These are phyloP conservation scores for Drosophila quadrilineata DNA, from an alignment of 1,140 invertebrate genomes.

Conservation along the genomic window DNA sequence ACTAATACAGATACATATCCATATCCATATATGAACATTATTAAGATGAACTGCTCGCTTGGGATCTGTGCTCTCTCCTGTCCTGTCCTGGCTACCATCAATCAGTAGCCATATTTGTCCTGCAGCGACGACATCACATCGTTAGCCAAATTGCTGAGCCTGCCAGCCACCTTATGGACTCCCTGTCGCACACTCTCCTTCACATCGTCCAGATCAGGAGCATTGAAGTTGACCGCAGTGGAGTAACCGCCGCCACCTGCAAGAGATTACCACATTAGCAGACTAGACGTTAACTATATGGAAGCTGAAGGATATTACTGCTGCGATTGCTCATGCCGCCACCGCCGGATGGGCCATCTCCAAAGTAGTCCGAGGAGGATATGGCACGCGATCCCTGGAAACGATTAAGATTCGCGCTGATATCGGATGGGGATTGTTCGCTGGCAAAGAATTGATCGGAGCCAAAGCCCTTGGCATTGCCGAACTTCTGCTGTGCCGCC, in stretches of 20 bases:
- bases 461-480: slow-evolving; percentile 97
- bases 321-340: slow-evolving; percentile 34
- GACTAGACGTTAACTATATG: background rate
- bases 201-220: slow-evolving; percentile 88
- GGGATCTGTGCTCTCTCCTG: background rate
- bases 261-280: background rate
- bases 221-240: slow-evolving; percentile 70
- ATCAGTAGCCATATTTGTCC: slow-evolving; percentile 86
- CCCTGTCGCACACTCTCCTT: slow-evolving; percentile 97
- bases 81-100: slow-evolving; percentile 18
- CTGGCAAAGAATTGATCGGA: slow-evolving; percentile 97
- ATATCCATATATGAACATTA: slow-evolving; percentile 24
- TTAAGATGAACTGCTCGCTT: slow-evolving; percentile 32
- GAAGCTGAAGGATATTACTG: no score
- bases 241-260: slow-evolving; percentile 50
- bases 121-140: slow-evolving; percentile 96
- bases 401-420: slow-evolving; percentile 80
- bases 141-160: slow-evolving; percentile 95
- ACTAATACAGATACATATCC: slow-evolving; percentile 44
- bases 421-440: slow-evolving; percentile 81
- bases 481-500: slow-evolving; percentile 96
- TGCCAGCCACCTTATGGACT: slow-evolving; percentile 97
- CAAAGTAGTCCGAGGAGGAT: slow-evolving; percentile 98
- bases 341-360: slow-evolving; percentile 82
- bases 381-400: slow-evolving; percentile 97